Conservation (phyloP, 2,888 invertebrate species). For the Drosophila helvetica region DNA sequence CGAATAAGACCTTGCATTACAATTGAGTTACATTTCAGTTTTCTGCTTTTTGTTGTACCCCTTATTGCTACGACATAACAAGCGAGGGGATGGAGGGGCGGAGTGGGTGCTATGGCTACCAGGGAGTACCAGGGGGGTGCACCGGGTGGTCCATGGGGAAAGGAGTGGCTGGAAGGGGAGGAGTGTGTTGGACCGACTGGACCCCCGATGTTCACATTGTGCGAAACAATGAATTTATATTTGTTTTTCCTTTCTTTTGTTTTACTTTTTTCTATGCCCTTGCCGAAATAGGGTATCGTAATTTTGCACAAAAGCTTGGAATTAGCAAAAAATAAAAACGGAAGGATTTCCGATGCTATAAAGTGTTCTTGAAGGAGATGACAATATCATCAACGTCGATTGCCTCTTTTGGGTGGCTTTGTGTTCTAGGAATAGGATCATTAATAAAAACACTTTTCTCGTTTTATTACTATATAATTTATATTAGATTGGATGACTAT, state of each 20-base stretch:
- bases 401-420: no score
- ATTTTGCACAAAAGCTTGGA: not conserved
- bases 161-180: constrained; percentile 16
- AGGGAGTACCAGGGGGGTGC: not conserved
- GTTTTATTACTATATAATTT: no score
- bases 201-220: constrained; percentile 62
- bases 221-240: constrained; percentile 77
- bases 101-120: not conserved
- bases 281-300: not conserved
- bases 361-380: not conserved
- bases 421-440: no score
- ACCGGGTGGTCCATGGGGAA: not conserved
- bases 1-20: constrained; percentile 71
- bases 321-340: fast-evolving
- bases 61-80: constrained; percentile 38
- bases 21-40: constrained; percentile 73
- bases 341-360: not conserved
- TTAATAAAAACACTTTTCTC: no score
- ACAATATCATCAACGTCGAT: no score
- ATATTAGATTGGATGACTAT: no score
- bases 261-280: constrained; percentile 9
- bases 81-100: not conserved
- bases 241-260: constrained; percentile 29
- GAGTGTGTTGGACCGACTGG: not conserved
- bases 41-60: constrained; percentile 49